Percentiles rank a stretch among this genome's conserved stretches.
Evolutionary conservation across 2,888 invertebrate genomes (phyloP).

Genomic region (Caenorhabditis angaria): DNA sequence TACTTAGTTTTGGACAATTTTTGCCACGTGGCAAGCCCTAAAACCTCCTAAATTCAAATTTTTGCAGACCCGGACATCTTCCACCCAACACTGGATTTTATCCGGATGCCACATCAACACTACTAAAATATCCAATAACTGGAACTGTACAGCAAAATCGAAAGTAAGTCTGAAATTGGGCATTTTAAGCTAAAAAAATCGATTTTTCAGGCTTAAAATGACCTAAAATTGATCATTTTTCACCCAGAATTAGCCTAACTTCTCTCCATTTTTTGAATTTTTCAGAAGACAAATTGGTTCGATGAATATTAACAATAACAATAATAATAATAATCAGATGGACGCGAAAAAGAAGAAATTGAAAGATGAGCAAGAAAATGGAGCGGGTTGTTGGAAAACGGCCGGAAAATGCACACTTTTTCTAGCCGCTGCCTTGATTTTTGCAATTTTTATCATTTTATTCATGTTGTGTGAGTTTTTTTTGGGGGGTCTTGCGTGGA

Average conservation of each 20-base stretch:
- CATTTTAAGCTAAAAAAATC: conserved; percentile 5
- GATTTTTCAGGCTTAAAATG: conserved; percentile 4
- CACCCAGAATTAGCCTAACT: not conserved
- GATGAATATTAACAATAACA: conserved; percentile 32
- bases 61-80: not conserved
- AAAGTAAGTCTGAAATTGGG: conserved; percentile 12
- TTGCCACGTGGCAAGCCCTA: too few relatives aligned
- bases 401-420: conserved; percentile 35
- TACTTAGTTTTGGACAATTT: too few relatives aligned
- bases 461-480: conserved; percentile 50
- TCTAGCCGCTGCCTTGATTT: conserved; percentile 33
- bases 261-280: not conserved
- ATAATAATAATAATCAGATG: not conserved
- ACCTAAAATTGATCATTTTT: not conserved
- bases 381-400: conserved; percentile 8
- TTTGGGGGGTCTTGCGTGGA: not conserved
- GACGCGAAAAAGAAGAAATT: conserved; percentile 36
- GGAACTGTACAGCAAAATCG: conserved; percentile 38
- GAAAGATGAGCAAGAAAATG: conserved; percentile 20
- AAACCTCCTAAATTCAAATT: too few relatives aligned
- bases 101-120: conserved; percentile 41
- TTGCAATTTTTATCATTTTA: conserved; percentile 43
- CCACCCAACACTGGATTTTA: conserved; percentile 13
- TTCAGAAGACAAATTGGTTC: conserved; percentile 35
- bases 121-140: conserved; percentile 35